A percentile compares a stretch with the other conserved stretches of the same genome.
Conservation (phyloP, 1,140 invertebrate genomes). For the Eumeta japonica region DNA sequence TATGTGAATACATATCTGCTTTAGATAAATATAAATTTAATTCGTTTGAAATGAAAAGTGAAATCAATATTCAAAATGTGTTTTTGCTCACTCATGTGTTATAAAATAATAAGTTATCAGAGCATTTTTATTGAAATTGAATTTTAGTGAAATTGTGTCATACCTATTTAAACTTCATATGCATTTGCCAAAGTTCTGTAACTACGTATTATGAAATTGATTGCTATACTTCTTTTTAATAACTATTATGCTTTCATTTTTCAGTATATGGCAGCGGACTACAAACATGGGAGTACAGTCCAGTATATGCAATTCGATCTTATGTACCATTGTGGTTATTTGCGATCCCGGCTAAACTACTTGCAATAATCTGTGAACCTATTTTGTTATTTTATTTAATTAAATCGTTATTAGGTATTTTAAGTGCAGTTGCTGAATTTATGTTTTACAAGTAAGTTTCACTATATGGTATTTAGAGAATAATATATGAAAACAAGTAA, state of each 20-base stretch:
- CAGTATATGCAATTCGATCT: constrained; percentile 88
- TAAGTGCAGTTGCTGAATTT: constrained; percentile 81
- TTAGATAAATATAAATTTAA: too few species aligned
- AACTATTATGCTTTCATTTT: constrained; percentile 24
- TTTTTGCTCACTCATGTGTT: too few species aligned
- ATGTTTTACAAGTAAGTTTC: constrained; percentile 88
- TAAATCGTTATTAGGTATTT: constrained; percentile 77
- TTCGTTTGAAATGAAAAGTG: too few species aligned
- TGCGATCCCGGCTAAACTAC: constrained; percentile 81
- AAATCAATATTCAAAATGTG: too few species aligned
- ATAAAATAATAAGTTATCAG: too few species aligned
- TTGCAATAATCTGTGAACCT: constrained; percentile 75
- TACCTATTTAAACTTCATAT: too few species aligned
- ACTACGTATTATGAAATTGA: background rate
- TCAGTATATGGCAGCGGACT: constrained; percentile 88
- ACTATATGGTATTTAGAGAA: constrained; percentile 2
- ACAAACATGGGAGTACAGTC: constrained; percentile 99
- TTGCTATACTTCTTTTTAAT: background rate
- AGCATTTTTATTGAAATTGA: too few species aligned
- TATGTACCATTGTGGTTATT: constrained; percentile 89
- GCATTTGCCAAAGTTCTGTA: too few species aligned
- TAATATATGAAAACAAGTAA: background rate
- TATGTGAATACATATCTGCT: too few species aligned
- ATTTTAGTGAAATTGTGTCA: too few species aligned
- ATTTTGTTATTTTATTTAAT: constrained; percentile 89